A percentile compares a stretch with the other conserved stretches of the same genome.
Evolutionary conservation across 2,797 vertebrate species (phyloP).

Genomic region (Acestrorhynchus altus): DNA sequence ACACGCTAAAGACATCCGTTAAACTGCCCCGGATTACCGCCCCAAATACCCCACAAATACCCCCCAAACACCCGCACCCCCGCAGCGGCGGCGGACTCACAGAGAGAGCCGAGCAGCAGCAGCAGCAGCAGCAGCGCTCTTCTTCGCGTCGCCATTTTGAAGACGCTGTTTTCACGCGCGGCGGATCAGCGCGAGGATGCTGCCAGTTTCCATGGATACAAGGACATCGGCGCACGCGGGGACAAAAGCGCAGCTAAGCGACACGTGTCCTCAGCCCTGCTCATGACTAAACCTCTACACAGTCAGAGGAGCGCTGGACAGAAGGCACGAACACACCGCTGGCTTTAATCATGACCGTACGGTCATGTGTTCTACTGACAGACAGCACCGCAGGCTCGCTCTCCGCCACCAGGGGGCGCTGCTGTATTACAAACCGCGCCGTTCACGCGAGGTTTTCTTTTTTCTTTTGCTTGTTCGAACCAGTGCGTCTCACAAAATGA

Average conservation of each 20-base stretch:
- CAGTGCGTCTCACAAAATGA: no score
- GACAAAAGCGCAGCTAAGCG: not conserved
- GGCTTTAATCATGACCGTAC: not conserved
- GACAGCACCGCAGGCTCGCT: not conserved
- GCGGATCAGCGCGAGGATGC: constrained; percentile 68
- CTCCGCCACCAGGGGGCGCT: constrained; percentile 71
- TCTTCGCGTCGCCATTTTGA: constrained; percentile 81
- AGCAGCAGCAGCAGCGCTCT: constrained; percentile 59
- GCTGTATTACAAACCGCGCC: constrained; percentile 54
- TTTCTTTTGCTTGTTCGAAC: no score
- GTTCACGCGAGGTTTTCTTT: not conserved
- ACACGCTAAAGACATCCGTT: no score
- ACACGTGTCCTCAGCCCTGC: not conserved
- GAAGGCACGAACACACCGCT: not conserved
- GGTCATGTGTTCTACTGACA: not conserved
- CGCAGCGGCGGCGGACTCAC: constrained; percentile 76
- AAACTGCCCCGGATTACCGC: no score
- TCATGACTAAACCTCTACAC: not conserved
- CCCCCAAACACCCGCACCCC: constrained; percentile 47
- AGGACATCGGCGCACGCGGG: constrained; percentile 50
- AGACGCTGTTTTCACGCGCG: constrained; percentile 63
- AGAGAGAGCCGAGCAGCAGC: constrained; percentile 67
- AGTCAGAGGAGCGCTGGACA: not conserved
- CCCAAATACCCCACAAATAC: no score
- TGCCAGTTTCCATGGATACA: constrained; percentile 83